Evolutionary conservation across 2,888 invertebrate species (phyloP), one percentile per base, ranked within the genome.

Genomic region (Salpingus planirostris): DNA sequence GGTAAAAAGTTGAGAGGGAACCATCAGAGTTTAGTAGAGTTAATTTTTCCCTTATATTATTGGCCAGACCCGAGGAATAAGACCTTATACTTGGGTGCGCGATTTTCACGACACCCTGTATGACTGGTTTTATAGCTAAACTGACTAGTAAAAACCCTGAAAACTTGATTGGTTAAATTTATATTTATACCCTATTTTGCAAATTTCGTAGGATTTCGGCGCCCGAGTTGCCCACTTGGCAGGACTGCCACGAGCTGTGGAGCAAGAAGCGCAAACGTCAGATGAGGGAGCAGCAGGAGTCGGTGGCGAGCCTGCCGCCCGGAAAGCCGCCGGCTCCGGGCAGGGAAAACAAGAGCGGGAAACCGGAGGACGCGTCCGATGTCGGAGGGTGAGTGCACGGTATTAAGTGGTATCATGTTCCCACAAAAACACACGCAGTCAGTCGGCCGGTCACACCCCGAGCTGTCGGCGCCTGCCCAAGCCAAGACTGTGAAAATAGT

Each of bases 231-330:
- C 96, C 96, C 1, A 88, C 84, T 15, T 90, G 90, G 82, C 96
- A 98, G 66, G 97, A 98, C 67, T 98, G 98, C 62, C 97, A 98
- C 69, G 98, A 98, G 66, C 73, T 98, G 58, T 98, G 97, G 96
- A 91, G 92, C 54, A 98, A 98, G 67, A 89, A 88, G 61, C 78
- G 92, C n/a, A 79, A 91, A 49, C 72, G 80, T 15, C 86, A 86
- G 60, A 74, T 86, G 57, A 73, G 85, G 24, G 88, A 89, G 54
- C 84, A 83, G 57, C 78, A 78, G 52, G 78, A 77, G 45, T 59
- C 66, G 1, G 53, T 65, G 46, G 61, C 63, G 34, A 65, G 62
- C 43, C 40, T 66, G 31, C 66, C 66, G n/a, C 64, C 65, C 2
- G 66, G 66, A 8, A 65, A 64, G 42, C 66, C 66, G 2, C 32